Conservation (phyloP, 1,140 invertebrate species). For the Heliconius melpomene region DNA sequence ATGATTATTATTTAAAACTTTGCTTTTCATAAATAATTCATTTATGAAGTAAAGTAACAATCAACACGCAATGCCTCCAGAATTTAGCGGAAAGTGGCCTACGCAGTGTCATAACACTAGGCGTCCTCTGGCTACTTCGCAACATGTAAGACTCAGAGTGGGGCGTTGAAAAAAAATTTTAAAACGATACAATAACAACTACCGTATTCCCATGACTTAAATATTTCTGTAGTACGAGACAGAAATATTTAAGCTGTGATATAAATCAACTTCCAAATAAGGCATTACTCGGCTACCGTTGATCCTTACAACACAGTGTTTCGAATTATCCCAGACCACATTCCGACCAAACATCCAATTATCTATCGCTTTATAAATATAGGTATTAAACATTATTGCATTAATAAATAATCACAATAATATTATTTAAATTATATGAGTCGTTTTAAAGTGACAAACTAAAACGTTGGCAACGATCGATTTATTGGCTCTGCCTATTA, state of each 20-base stretch:
- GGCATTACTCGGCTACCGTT: constrained; percentile 38
- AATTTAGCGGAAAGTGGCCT: too few relatives aligned
- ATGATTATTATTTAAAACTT: too few relatives aligned
- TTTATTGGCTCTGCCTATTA: constrained; percentile 64
- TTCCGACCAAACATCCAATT: constrained; percentile 39
- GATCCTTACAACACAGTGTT: constrained; percentile 37
- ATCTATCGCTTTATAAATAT: constrained; percentile 32
- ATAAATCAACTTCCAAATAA: constrained; percentile 39
- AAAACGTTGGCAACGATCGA: constrained; percentile 62
- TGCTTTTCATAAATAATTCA: too few relatives aligned
- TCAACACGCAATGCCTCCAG: too few relatives aligned
- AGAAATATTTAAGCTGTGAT: constrained; percentile 30
- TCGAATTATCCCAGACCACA: constrained; percentile 36
- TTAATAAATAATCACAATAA: constrained; percentile 46
- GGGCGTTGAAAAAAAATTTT: background rate
- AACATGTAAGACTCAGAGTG: background rate
- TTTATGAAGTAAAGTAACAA: too few relatives aligned
- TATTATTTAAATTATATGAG: constrained; percentile 57
- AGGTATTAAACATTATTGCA: background rate
- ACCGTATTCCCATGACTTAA: constrained; percentile 20
- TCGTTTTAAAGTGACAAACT: constrained; percentile 67
- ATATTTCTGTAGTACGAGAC: constrained; percentile 26
- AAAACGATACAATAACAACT: background rate
- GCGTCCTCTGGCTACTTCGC: background rate
- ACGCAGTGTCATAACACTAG: too few relatives aligned